Evolutionary conservation across 1,140 invertebrate genomes (phyloP), one percentile per base, ranked within the genome.

Genomic region (Araneus ventricosus): DNA sequence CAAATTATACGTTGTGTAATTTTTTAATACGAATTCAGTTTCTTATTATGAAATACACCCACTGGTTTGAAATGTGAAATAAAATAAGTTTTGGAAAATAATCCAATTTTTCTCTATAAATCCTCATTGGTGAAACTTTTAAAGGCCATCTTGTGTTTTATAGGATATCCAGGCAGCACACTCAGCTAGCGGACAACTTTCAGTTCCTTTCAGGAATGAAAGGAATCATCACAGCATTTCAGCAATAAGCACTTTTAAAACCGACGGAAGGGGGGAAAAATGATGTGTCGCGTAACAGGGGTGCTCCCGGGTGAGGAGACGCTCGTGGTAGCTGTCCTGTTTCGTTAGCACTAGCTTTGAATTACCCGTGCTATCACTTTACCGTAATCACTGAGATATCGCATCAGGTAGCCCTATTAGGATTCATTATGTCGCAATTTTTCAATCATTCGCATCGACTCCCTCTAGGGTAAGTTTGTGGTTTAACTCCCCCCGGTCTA

Each of bases 371-470:
- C 20, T 82, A 91, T 91, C 89, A 61, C 89, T 91, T 91, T 84
- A 34, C 57, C 75, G 45, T 91, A 91, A 91, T 91, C 89, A 91
- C 89, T 27, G 27, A 63, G 79, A 82, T 91, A 91, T 91, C 89
- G 79, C 89, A 84, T 91, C 89, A 84, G 80, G 89, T 91, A 84
- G 89, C 75, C 59, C 89, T 63, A 91, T 91, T 91, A 91, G 89
- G 89, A 91, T 91, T 91, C 89, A 91, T 91, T 91, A 91, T 45
- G 80, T 57, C 80, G 79, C 89, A 91, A 91, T 91, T 91, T 91
- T 91, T 91, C 89, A 91, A 91, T 91, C 89, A 91, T 91, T 91
- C 89, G 24, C 52, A 63, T 79, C 88, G 88, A 79, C 63, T 67
- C 86, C 86, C 59, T 20, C 30, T 24, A 20, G 67, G 88, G 59